These are phyloP conservation scores for Meghimatium bilineatum DNA, from an alignment of 2,888 invertebrate genomes.

Conservation along the genomic window DNA sequence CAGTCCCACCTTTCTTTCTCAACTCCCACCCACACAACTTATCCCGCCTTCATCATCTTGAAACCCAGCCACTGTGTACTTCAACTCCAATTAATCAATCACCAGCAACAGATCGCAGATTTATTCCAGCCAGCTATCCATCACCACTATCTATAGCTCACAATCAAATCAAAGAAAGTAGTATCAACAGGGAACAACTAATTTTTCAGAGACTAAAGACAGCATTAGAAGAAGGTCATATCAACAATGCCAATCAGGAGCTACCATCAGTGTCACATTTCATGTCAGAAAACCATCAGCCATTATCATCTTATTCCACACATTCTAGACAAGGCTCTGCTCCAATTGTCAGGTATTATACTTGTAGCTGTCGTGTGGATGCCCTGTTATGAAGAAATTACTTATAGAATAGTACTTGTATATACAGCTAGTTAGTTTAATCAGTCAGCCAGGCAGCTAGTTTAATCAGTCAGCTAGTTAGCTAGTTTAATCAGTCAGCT, in stretches of 20 bases:
- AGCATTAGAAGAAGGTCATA: not conserved
- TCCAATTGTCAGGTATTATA: slow-evolving; percentile 29
- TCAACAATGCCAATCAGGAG: not conserved
- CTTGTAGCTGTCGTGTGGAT: too few relatives aligned
- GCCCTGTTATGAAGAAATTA: too few relatives aligned
- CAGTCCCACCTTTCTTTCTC: slow-evolving; percentile 1
- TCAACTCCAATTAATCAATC: slow-evolving; percentile 42
- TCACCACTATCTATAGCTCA: slow-evolving; percentile 25
- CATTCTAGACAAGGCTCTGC: slow-evolving; percentile 7
- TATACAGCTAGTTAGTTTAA: too few relatives aligned
- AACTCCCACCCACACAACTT: not conserved
- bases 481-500: too few relatives aligned
- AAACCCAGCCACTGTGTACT: slow-evolving; percentile 34
- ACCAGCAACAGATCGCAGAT: slow-evolving; percentile 29
- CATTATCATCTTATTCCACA: not conserved
- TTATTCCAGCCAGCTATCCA: slow-evolving; percentile 18
- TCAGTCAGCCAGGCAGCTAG: too few relatives aligned
- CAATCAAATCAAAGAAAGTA: not conserved
- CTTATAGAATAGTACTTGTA: too few relatives aligned
- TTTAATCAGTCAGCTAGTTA: too few relatives aligned
- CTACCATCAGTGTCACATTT: not conserved
- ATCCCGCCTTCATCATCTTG: not conserved
- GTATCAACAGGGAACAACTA: not conserved
- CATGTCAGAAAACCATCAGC: not conserved
- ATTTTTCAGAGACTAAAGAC: slow-evolving; percentile 23